Base-by-base conservation (phyloP, 2,113 vertebrate species). In the Syngnathus floridae region DNA sequence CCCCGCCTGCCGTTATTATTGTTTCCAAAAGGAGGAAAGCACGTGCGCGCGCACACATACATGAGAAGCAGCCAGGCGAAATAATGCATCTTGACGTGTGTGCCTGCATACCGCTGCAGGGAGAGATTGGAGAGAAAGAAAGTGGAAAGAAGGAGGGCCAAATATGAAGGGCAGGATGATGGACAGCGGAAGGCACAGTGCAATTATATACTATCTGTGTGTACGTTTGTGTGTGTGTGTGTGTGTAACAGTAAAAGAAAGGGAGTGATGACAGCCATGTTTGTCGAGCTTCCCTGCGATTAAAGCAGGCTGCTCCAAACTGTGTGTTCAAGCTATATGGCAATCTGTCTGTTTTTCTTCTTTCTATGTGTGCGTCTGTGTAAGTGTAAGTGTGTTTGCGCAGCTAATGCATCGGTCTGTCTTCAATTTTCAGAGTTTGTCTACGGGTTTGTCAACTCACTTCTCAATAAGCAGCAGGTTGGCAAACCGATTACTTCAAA, bases 61-160 rank as follows among this genome's bases (percentile, higher is more conserved):
- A 84, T 73, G 73, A 71, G 78, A 87, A 71, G 67, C 75, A 82
- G 80, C 77, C 75, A 87, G 84, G 67, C 61, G 84, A 84, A 88
- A 87, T 90, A 90, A 90, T 86, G 74, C 67, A 81, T 88, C 84
- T 79, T 87, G 88, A 87, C 88, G 90, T 90, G 85, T 88, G 88
- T 88, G 86, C 82, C 81, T 87, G 84, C 77, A 64, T 65, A 73
- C 86, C 54, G 86, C 86, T 87, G 59, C 64, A 67, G 87, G 86
- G 86, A 83, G 68, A 64, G 76, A 72, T 54, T 40, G 52, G 58
- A 73, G 73, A 75, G 80, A 71, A 73, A 59, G 74, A 78, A 67
- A 78, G 73, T 70, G 82, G 76, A 80, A 69, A 78, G 74, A 78
- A 76, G 71, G 72, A 75, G 77, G 80, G 71, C 61, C 72, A 76